Evolutionary conservation across 2,888 invertebrate species (phyloP).

Genomic region (Plebejus anna): DNA sequence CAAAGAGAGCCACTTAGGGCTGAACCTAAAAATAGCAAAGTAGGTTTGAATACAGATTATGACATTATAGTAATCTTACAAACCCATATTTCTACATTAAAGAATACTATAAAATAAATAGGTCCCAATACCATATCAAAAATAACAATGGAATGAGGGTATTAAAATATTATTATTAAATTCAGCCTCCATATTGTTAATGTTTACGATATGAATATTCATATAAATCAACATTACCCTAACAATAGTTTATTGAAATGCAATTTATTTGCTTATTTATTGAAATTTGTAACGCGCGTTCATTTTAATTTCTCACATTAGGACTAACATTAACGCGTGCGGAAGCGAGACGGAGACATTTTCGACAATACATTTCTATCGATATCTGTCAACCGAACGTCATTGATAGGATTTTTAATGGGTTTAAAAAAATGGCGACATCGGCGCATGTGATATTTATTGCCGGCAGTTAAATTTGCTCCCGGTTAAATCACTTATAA

Average conservation of each 20-base stretch:
- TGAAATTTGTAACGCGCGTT: conserved; percentile 74
- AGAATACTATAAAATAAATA: conserved; percentile 18
- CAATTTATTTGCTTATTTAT: conserved; percentile 78
- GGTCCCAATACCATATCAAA: not conserved
- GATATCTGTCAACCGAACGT: conserved; percentile 64
- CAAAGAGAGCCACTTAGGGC: not conserved
- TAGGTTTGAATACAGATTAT: not conserved
- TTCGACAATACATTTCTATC: conserved; percentile 51
- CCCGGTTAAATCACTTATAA: conserved; percentile 71
- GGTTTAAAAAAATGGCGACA: conserved; percentile 75
- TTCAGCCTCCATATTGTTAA: conserved; percentile 20
- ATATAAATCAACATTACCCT: conserved; percentile 75
- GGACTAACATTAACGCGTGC: conserved; percentile 51
- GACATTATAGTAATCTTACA: not conserved
- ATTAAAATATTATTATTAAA: conserved; percentile 22
- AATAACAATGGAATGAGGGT: conserved; percentile 17
- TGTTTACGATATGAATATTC: conserved; percentile 69
- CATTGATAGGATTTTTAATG: conserved; percentile 77
- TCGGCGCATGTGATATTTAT: conserved; percentile 72
- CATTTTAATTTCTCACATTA: conserved; percentile 45
- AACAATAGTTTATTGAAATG: conserved; percentile 72
- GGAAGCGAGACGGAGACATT: conserved; percentile 53
- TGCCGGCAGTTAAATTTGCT: conserved; percentile 69
- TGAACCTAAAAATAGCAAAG: not conserved
- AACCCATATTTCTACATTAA: not conserved